A percentile compares a stretch with the other conserved stretches of the same genome.
These are phyloP conservation scores for Agrenia bidenticulata DNA, from an alignment of 2,888 invertebrate species.

Conservation along the genomic window DNA sequence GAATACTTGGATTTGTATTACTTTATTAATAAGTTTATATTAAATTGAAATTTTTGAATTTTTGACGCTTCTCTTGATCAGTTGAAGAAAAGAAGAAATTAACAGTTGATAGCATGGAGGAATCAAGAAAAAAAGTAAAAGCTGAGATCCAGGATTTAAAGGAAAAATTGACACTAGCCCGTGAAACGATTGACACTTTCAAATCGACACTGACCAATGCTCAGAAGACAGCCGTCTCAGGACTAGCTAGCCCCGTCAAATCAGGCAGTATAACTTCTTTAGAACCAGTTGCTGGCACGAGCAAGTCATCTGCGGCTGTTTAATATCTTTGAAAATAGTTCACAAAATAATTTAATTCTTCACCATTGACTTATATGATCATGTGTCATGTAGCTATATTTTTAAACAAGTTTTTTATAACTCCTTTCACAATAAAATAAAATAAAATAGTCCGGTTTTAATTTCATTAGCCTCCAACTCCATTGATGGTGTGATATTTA, in stretches of 20 bases:
- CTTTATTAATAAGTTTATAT: too few relatives aligned
- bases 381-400: too few relatives aligned
- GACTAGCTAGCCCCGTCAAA: not conserved
- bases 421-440: too few relatives aligned
- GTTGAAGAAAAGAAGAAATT: conserved; percentile 87
- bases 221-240: conserved; percentile 13
- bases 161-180: conserved; percentile 78
- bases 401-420: too few relatives aligned
- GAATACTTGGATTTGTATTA: not conserved
- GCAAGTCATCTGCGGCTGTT: conserved; percentile 13
- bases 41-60: not conserved
- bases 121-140: conserved; percentile 78
- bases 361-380: too few relatives aligned
- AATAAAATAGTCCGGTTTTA: too few relatives aligned
- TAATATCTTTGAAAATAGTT: too few relatives aligned
- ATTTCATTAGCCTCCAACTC: too few relatives aligned
- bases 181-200: conserved; percentile 73
- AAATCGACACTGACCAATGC: conserved; percentile 49
- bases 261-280: not conserved
- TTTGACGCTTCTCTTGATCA: conserved; percentile 58
- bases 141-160: conserved; percentile 80
- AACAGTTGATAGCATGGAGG: conserved; percentile 72
- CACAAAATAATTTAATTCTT: too few relatives aligned
- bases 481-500: too few relatives aligned
- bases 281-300: conserved; percentile 26